Percentiles rank a stretch among this genome's conserved stretches.
phyloP scores from a whole-genome alignment of 1,140 invertebrate species.

The Diplogasteroides magnus region DNA sequence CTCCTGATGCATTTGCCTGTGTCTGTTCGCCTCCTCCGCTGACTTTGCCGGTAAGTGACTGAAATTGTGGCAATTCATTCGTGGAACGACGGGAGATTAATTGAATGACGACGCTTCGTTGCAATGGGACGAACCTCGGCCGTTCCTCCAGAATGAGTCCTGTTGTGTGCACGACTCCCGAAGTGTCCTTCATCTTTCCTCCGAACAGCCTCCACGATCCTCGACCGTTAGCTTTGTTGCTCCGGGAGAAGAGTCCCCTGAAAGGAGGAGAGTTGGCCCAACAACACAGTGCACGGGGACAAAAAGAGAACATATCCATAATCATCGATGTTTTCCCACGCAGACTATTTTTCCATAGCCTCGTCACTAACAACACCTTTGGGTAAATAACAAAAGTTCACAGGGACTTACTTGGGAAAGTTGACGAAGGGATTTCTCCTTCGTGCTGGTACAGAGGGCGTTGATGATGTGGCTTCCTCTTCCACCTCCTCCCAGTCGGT shows the following conservation, averaged over 20 bases:
- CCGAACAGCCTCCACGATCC: conserved; percentile 30
- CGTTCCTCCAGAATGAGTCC: conserved; percentile 27
- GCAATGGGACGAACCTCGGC: conserved; percentile 18
- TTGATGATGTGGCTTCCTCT: neutral
- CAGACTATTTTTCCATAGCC: no score
- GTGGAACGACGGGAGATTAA: neutral
- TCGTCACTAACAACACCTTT: no score
- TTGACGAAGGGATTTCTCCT: conserved; percentile 23
- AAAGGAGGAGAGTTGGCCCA: neutral
- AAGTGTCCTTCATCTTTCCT: conserved; percentile 10
- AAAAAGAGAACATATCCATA: no score
- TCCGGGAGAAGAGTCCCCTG: conserved; percentile 28
- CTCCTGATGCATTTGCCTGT: conserved; percentile 23
- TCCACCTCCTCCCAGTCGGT: conserved; percentile 19
- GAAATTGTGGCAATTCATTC: conserved; percentile 3
- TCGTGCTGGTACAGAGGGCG: neutral
- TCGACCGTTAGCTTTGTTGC: conserved; percentile 18
- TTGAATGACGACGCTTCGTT: neutral
- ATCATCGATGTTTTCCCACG: no score
- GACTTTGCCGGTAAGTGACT: conserved; percentile 30
- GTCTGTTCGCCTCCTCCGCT: conserved; percentile 24
- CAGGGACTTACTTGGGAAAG: conserved; percentile 26
- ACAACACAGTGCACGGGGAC: conserved; percentile 6
- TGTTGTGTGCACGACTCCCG: conserved; percentile 19
- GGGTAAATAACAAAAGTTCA: no score